Evolutionary conservation across 2,797 vertebrate genomes (phyloP), one percentile per base, ranked within the genome.

Genomic region (Eurystomus glaucurus): DNA sequence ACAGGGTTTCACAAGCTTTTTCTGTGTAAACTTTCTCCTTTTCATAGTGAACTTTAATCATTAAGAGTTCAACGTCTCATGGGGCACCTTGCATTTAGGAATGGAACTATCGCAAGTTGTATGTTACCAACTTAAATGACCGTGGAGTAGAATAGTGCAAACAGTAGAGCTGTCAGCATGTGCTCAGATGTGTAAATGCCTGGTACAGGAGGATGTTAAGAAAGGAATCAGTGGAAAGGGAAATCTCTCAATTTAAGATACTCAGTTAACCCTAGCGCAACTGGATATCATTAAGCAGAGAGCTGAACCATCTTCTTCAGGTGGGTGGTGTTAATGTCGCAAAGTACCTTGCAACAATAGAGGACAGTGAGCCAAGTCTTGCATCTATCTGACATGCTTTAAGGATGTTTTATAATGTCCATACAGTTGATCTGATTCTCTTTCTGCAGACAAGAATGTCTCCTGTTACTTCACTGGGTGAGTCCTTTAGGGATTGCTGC

Each of bases 211-310:
- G 65, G 61, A 54, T 58, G 57, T 60, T 74, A 83, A 60, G 74
- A 83, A 92, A 85, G 71, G 55, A 83, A 43, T 60, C 19, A 41
- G 33, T 51, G 35, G 88, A 69, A 93, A 88, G 46, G 37, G 54
- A 90, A 88, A 88, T 46, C 21, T 95, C 29, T 96, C 52, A 58
- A 4, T 75, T 83, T 81, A 85, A 96, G 89, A 70, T 68, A 35
- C 5, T 70, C 7, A 2, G 11, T 89, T 93, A 92, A 88, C 57
- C 11, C 57, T 35, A 12, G 48, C 91, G 45, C n/a, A 37, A 11
- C 28, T 52, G 28, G 23, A 14, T 92, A 16, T 76, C 14, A 65
- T 81, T 75, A 88, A 72, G 61, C 39, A 88, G 65, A 88, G 26
- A 75, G 72, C 57, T 54, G 88, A 94, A 69, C 41, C 5, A 2